Conservation (phyloP, 2,797 vertebrate species). For the Anabacerthia variegaticeps region DNA sequence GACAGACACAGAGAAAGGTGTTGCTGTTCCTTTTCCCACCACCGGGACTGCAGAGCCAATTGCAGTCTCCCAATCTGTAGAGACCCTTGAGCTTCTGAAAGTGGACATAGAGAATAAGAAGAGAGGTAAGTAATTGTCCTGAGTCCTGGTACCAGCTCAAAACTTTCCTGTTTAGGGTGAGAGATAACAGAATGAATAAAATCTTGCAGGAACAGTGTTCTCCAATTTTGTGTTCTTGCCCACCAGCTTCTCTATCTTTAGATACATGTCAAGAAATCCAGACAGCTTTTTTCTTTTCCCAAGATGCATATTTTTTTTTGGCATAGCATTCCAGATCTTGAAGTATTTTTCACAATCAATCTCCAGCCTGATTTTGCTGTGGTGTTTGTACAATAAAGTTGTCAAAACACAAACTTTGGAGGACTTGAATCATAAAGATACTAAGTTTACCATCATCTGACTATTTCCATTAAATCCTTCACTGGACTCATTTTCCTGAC, state of each 20-base stretch:
- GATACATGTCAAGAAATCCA: background rate
- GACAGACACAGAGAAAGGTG: background rate
- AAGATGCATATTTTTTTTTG: background rate
- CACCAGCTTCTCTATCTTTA: background rate
- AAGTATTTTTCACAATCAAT: background rate
- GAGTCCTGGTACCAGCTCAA: background rate
- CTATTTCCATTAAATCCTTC: slow-evolving; percentile 1
- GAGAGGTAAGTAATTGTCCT: background rate
- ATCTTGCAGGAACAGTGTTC: background rate
- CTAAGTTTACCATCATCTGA: background rate
- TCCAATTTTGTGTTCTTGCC: background rate
- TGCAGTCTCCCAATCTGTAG: background rate
- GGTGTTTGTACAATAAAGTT: background rate
- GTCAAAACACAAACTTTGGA: background rate
- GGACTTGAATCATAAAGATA: background rate
- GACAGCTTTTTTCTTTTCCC: background rate
- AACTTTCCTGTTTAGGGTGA: background rate
- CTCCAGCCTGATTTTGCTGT: background rate
- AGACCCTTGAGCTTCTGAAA: background rate
- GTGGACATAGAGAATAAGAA: background rate
- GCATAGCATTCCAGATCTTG: background rate
- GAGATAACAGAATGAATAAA: background rate
- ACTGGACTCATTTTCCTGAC: background rate
- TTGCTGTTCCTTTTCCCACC: background rate
- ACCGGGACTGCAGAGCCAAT: background rate